Evolutionary conservation across 2,888 invertebrate species (phyloP).

Genomic region (Callinectes sapidus): DNA sequence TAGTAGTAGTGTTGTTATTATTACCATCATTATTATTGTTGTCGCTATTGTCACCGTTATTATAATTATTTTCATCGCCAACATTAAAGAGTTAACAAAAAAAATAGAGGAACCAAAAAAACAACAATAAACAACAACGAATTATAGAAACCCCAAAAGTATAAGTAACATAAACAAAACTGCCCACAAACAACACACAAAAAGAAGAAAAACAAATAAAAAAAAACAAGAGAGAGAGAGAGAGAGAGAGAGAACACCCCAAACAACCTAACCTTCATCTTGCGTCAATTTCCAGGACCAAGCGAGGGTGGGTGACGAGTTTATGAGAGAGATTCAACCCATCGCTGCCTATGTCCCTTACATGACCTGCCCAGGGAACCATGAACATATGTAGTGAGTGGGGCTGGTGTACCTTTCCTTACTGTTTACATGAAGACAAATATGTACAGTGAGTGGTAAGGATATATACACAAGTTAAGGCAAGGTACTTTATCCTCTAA

Average conservation of each 20-base stretch:
- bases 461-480: too few relatives aligned
- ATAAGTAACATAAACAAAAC: background rate
- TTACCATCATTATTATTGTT: too few relatives aligned
- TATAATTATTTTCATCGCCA: too few relatives aligned
- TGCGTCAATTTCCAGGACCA: slow-evolving; percentile 78
- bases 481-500: too few relatives aligned
- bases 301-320: slow-evolving; percentile 90
- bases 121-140: background rate
- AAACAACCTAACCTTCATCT: background rate
- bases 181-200: too few relatives aligned
- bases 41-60: too few relatives aligned
- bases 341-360: slow-evolving; percentile 93
- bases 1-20: slow-evolving; percentile 79
- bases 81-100: too few relatives aligned
- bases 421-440: too few relatives aligned
- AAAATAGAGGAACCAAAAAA: too few relatives aligned
- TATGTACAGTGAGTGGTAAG: too few relatives aligned
- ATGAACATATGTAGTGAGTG: slow-evolving; percentile 76
- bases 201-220: background rate
- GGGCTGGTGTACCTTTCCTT: too few relatives aligned
- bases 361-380: slow-evolving; percentile 78
- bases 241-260: too few relatives aligned
- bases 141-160: background rate
- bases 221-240: background rate
- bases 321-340: slow-evolving; percentile 93